phyloP scores from a whole-genome alignment of 2,888 invertebrate species.

The Unio pictorum region DNA sequence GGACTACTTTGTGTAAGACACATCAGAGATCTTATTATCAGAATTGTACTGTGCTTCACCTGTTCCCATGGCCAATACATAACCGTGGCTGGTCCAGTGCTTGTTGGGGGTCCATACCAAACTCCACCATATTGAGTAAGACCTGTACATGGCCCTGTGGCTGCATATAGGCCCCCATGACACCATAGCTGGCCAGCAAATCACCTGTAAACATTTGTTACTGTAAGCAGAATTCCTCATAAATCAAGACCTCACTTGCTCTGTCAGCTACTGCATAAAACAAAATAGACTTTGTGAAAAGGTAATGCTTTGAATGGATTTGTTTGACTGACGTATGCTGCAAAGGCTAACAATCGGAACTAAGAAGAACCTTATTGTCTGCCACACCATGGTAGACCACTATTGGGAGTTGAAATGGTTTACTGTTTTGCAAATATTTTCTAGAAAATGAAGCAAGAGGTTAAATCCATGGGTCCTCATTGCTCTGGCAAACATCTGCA shows the following conservation, averaged over 20 bases:
- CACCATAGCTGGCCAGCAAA: constrained; percentile 64
- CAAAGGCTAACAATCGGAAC: too few species aligned
- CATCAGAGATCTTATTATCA: too few species aligned
- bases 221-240: not conserved
- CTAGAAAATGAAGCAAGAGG: too few species aligned
- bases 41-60: constrained; percentile 18
- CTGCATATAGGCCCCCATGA: constrained; percentile 71
- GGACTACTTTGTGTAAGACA: too few species aligned
- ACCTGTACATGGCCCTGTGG: constrained; percentile 71
- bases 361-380: too few species aligned
- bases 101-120: constrained; percentile 64
- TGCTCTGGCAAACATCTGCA: too few species aligned
- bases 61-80: constrained; percentile 50
- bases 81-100: constrained; percentile 63
- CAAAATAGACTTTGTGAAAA: not conserved
- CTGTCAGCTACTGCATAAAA: not conserved
- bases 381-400: too few species aligned
- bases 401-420: too few species aligned
- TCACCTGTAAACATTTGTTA: constrained; percentile 43
- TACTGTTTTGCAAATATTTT: too few species aligned
- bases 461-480: too few species aligned
- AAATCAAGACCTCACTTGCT: not conserved
- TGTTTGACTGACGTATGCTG: too few species aligned
- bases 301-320: too few species aligned
- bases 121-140: constrained; percentile 66